These are phyloP conservation scores for Ormyrus labotus DNA, from an alignment of 2,888 invertebrate species.

Conservation along the genomic window DNA sequence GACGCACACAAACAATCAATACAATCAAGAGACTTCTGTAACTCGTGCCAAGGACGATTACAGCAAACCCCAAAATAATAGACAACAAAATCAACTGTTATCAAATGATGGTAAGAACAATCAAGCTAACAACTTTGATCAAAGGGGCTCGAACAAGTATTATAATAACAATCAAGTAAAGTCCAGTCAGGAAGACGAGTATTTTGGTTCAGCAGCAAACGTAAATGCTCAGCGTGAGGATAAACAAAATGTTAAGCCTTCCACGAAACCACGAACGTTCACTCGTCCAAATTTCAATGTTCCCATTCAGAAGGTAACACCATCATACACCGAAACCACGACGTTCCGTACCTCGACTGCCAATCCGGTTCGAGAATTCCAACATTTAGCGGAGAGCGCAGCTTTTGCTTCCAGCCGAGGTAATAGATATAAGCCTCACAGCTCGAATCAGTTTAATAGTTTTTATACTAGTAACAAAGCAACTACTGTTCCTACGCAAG, in stretches of 20 bases:
- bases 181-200: conserved; percentile 60
- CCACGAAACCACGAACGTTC: conserved; percentile 61
- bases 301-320: conserved; percentile 65
- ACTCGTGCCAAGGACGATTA: conserved; percentile 54
- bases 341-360: conserved; percentile 74
- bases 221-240: conserved; percentile 62
- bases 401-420: conserved; percentile 81
- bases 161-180: conserved; percentile 61
- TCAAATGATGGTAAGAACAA: conserved; percentile 51
- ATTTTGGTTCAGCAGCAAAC: conserved; percentile 61
- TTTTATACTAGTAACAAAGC: conserved; percentile 60
- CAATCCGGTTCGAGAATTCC: conserved; percentile 80
- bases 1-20: conserved; percentile 54
- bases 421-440: conserved; percentile 66
- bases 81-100: conserved; percentile 55
- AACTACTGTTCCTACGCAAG: conserved; percentile 35
- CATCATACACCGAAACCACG: conserved; percentile 70
- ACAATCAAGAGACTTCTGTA: conserved; percentile 47
- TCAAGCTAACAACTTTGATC: conserved; percentile 56
- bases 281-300: conserved; percentile 59
- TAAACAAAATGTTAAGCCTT: conserved; percentile 59
- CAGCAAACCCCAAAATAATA: conserved; percentile 53
- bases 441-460: conserved; percentile 66
- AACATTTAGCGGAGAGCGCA: conserved; percentile 86
- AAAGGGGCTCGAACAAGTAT: conserved; percentile 58